phyloP scores from a whole-genome alignment of 2,888 invertebrate genomes.

The Lydus trimaculatus region DNA sequence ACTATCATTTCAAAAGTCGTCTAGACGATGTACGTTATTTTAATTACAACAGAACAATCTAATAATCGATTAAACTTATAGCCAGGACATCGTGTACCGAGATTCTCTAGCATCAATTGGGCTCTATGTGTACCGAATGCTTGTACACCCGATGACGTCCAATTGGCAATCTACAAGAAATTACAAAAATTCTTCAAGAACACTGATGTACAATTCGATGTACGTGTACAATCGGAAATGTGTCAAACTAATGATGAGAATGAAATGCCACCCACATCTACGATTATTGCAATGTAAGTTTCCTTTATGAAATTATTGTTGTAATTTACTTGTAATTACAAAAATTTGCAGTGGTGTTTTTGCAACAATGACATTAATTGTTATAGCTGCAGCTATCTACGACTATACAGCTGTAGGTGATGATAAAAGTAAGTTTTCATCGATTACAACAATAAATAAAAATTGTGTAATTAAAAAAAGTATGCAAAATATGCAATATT shows the following conservation, averaged over 20 bases:
- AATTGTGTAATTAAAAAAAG: background rate
- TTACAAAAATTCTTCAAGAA: conserved; percentile 62
- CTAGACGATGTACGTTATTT: conserved; percentile 69
- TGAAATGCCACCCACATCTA: conserved; percentile 45
- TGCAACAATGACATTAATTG: background rate
- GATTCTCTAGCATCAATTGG: conserved; percentile 73
- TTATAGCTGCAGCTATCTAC: background rate
- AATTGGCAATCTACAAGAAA: conserved; percentile 63
- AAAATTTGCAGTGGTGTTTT: background rate
- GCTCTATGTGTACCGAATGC: conserved; percentile 71
- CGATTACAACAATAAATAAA: background rate
- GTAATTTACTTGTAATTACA: background rate
- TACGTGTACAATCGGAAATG: conserved; percentile 69
- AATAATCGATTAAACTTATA: conserved; percentile 44
- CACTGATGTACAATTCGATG: conserved; percentile 66
- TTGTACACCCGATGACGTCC: conserved; percentile 67
- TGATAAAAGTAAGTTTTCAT: conserved; percentile 8
- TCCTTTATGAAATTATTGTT: background rate
- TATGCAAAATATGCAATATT: background rate
- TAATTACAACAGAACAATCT: background rate
- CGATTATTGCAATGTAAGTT: conserved; percentile 49
- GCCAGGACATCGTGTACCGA: conserved; percentile 75
- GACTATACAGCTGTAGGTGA: background rate
- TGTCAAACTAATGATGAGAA: conserved; percentile 61
- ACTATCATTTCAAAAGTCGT: conserved; percentile 70